These are phyloP conservation scores for Ateles fusciceps DNA, from an alignment of 2,797 vertebrate species.

Conservation along the genomic window DNA sequence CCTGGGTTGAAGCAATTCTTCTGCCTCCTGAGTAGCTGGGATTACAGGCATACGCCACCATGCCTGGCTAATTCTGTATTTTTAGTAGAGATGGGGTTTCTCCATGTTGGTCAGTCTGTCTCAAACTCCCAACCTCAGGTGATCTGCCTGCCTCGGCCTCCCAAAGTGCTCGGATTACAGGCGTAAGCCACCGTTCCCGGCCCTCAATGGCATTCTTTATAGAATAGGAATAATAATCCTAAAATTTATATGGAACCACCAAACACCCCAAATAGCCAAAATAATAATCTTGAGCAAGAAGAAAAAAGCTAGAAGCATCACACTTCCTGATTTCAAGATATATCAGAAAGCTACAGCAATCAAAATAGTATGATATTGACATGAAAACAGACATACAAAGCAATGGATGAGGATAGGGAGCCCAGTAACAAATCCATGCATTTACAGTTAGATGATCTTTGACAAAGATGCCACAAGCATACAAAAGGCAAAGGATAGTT, in stretches of 20 bases:
- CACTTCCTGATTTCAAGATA: background rate
- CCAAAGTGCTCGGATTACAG: no score
- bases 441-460: background rate
- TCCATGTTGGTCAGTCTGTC: no score
- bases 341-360: background rate
- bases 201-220: background rate
- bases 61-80: no score
- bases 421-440: background rate
- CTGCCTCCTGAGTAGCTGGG: no score
- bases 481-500: background rate
- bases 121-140: no score
- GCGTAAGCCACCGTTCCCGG: no score
- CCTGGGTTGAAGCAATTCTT: no score
- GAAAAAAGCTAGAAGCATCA: background rate
- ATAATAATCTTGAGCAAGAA: background rate
- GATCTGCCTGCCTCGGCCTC: no score
- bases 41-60: no score
- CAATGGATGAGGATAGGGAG: background rate
- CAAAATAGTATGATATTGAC: background rate
- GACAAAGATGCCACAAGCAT: background rate
- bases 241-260: background rate
- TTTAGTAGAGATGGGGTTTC: no score
- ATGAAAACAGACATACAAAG: background rate
- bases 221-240: background rate
- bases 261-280: background rate